Evolutionary conservation across 2,113 vertebrate genomes (phyloP), one percentile per base, ranked within the genome.

Genomic region (Phoenicopterus ruber): DNA sequence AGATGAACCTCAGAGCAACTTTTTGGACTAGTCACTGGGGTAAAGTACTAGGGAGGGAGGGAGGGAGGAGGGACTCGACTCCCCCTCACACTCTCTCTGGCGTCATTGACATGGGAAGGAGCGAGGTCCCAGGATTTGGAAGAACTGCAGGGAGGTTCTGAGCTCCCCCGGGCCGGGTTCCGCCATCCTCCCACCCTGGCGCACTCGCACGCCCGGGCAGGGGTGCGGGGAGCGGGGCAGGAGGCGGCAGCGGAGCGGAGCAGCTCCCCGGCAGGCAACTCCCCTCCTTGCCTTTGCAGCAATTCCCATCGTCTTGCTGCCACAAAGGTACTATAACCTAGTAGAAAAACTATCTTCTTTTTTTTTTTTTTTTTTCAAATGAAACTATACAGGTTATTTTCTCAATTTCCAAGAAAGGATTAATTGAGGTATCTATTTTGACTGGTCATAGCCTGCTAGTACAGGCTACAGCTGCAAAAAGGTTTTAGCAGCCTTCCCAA

Each of bases 181-280:
- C 7, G 2, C 24, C n/a, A 25, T 3, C 21, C 77, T 57, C 11
- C 25, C 28, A 2, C 10, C 34, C 31, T 25, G 17, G 52, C 7
- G 44, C 6, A 2, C 10, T 52, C 50, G 2, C 21, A 20, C 0
- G 1, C 28, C 26, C 0, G 6, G 40, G 28, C 22, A 74, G 49
- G 20, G 55, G 22, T 15, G 11, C 17, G 15, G 54, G 36, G 58
- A 57, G 42, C 26, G n/a, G 12, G 15, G 25, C 31, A 55, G 57
- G 16, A 38, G 25, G 44, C 17, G 20, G 26, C 47, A 70, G n/a
- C 32, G 63, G 29, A 31, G 17, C n/a, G 61, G 29, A 58, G 38
- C 18, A 12, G 17, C 36, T 71, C 71, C 40, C 50, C 46, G 58
- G 26, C 21, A 18, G 4, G 20, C 34, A 63, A 50, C 25, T 40